Evolutionary conservation across 2,888 invertebrate species (phyloP), one percentile per base, ranked within the genome.

Genomic region (Ophion costatus): DNA sequence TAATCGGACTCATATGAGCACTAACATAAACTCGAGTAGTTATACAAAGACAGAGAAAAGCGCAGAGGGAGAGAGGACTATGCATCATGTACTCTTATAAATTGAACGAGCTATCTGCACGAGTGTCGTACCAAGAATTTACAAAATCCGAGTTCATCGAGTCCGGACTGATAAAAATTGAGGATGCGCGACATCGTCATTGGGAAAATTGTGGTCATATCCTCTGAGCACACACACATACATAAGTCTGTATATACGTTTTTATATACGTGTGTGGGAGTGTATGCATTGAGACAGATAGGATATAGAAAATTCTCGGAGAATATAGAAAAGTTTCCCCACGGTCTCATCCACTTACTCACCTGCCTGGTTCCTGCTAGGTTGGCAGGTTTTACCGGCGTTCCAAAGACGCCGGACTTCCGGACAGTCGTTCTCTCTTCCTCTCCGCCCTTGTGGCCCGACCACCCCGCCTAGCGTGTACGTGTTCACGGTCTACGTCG

Each of bases 281-380:
- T 45, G 66, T 61, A 73, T 9, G 33, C 14, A 29, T 33, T 66
- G 76, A 76, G 66, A 66, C 76, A 45, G 45, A 74, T 74, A 45
- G 66, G 76, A 66, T 73, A 57, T 80, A 80, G 38, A 57, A 80
- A 80, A 80, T 80, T 57, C 22, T 80, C 64, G n/a, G 24, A 17
- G 56, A 57, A 74, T 80, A 74, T 74, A 70, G 79, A 82, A 79
- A 71, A 76, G 74, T 59, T 80, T 80, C 59, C 22, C 24, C 66
- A 56, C 70, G 61, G 75, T 73, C 79, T 82, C 80, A 80, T 85
- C 71, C 80, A 80, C 76, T 85, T 69, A 82, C 73, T 82, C 80
- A 85, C 85, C 82, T 82, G 85, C 69, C 64, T 45, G 17, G 83
- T 56, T 80, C 22, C 67, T 59, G 59, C 79, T 70, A 33, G 42